Percentiles rank a stretch among this genome's conserved stretches.
These are phyloP conservation scores for Osmerus eperlanus DNA, from an alignment of 2,113 vertebrate species.

Conservation along the genomic window DNA sequence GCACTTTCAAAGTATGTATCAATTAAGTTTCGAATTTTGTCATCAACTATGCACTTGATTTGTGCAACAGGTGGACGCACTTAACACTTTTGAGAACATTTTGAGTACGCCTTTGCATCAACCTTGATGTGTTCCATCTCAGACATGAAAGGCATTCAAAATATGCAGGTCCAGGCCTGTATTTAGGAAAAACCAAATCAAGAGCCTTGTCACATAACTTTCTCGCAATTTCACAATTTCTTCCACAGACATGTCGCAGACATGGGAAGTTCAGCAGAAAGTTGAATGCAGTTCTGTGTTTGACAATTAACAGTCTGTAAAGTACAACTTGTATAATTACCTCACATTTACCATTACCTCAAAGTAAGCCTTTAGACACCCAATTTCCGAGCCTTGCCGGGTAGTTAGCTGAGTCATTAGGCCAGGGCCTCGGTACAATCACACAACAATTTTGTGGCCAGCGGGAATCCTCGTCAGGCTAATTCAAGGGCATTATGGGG, in stretches of 20 bases:
- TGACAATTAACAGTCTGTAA: background rate
- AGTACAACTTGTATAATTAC: background rate
- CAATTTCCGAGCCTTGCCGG: conserved; percentile 65
- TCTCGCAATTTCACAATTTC: background rate
- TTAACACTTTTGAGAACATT: no score
- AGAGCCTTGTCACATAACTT: conserved; percentile 23
- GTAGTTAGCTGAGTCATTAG: conserved; percentile 71
- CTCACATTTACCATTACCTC: conserved; percentile 55
- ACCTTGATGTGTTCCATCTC: no score
- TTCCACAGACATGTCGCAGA: no score
- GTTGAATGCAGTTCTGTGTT: no score
- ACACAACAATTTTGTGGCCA: conserved; percentile 68
- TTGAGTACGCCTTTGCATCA: no score
- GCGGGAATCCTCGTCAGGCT: conserved; percentile 65
- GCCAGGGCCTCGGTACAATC: conserved; percentile 58
- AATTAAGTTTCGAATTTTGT: no score
- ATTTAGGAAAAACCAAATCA: no score
- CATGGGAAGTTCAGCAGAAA: background rate
- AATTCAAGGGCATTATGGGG: conserved; percentile 73
- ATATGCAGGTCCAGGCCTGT: no score
- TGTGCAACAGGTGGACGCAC: no score
- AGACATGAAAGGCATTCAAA: no score
- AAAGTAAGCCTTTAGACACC: conserved; percentile 64
- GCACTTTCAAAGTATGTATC: no score
- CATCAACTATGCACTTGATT: no score